These are phyloP conservation scores for Drepana falcataria DNA, from an alignment of 2,888 invertebrate genomes.

Conservation along the genomic window DNA sequence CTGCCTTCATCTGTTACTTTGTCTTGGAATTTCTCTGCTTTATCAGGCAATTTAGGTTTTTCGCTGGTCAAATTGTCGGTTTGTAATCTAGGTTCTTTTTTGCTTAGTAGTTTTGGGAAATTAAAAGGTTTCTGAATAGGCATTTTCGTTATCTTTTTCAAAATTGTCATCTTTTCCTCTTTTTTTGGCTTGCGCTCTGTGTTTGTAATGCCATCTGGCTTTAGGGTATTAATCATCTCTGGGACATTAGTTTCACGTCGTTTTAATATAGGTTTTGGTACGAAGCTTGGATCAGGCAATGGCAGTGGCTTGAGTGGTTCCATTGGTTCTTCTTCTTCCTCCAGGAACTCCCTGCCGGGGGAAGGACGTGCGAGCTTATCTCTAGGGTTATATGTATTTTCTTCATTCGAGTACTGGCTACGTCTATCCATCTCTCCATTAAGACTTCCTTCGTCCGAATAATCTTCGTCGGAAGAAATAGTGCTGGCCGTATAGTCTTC, in stretches of 20 bases:
- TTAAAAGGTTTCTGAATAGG: conserved; percentile 55
- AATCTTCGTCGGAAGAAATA: conserved; percentile 73
- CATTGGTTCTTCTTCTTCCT: conserved; percentile 62
- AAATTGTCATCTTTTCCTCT: conserved; percentile 56
- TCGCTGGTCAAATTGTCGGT: conserved; percentile 22
- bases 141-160: conserved; percentile 67
- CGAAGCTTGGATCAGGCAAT: conserved; percentile 83
- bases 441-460: conserved; percentile 62
- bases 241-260: conserved; percentile 62
- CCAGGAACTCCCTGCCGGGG: conserved; percentile 37
- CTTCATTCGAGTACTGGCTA: conserved; percentile 69
- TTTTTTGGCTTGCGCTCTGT: conserved; percentile 41
- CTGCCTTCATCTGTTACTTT: conserved; percentile 81
- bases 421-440: conserved; percentile 52
- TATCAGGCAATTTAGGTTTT: conserved; percentile 26
- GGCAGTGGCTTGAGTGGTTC: conserved; percentile 80
- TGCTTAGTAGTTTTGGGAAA: conserved; percentile 57
- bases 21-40: conserved; percentile 41
- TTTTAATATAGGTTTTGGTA: conserved; percentile 90
- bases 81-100: conserved; percentile 45
- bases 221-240: conserved; percentile 18
- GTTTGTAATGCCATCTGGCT: conserved; percentile 32
- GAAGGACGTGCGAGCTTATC: conserved; percentile 60
- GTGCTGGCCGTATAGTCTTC: conserved; percentile 83
- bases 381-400: conserved; percentile 84